These are phyloP conservation scores for Lethrus apterus DNA, from an alignment of 1,140 invertebrate genomes.

Conservation along the genomic window DNA sequence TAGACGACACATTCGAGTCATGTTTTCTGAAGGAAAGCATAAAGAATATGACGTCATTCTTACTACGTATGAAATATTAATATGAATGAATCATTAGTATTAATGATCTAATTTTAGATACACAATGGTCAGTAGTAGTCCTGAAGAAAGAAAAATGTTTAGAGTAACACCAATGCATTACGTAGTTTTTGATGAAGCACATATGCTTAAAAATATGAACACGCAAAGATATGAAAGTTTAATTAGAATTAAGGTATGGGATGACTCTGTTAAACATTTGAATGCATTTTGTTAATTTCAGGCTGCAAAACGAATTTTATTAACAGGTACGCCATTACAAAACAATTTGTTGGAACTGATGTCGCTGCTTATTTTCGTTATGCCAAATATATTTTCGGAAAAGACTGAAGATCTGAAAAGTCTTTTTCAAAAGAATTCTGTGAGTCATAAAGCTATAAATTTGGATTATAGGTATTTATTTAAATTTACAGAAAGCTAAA, in stretches of 20 bases:
- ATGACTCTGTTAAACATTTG: not conserved
- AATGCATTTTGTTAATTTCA: conserved; percentile 34
- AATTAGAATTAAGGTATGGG: conserved; percentile 71
- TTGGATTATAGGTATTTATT: not conserved
- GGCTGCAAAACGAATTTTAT: conserved; percentile 71
- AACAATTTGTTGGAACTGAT: conserved; percentile 95
- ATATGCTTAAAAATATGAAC: conserved; percentile 97
- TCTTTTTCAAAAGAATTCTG: conserved; percentile 69
- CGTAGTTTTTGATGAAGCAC: conserved; percentile 94
- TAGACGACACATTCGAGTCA: conserved; percentile 63
- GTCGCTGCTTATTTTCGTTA: conserved; percentile 90
- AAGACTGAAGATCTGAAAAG: conserved; percentile 83
- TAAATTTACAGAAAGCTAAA: conserved; percentile 26
- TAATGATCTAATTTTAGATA: conserved; percentile 49
- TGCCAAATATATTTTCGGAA: conserved; percentile 88
- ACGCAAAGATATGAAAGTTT: conserved; percentile 84
- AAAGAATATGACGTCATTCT: conserved; percentile 76
- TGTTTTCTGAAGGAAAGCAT: conserved; percentile 67
- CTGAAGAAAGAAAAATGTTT: conserved; percentile 87
- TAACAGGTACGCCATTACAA: conserved; percentile 91
- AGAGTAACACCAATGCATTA: conserved; percentile 83
- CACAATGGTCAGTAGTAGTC: conserved; percentile 69
- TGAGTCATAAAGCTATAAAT: too few species aligned
- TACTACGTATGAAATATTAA: conserved; percentile 60
- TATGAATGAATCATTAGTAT: not conserved